A percentile compares a stretch with the other conserved stretches of the same genome.
Evolutionary conservation across 2,113 vertebrate genomes (phyloP).

Genomic region (Lycaon pictus): DNA sequence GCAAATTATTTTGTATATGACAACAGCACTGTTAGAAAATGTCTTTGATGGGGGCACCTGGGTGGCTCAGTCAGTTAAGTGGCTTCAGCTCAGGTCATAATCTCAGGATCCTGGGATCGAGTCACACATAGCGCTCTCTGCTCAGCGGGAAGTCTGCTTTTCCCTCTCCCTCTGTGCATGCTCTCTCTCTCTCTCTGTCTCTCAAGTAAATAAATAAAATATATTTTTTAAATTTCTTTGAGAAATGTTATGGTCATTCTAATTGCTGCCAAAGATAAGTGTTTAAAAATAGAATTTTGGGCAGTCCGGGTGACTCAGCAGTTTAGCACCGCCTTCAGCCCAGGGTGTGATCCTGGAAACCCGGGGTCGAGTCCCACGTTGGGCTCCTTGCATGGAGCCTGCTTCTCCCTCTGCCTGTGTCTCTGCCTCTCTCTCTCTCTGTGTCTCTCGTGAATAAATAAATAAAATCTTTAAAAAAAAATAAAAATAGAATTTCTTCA

Average conservation of each 20-base stretch:
- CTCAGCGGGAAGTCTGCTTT: neutral
- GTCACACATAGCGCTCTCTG: neutral
- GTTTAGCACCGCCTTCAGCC: no score
- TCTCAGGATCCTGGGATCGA: neutral
- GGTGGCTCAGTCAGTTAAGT: neutral
- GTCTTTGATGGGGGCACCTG: neutral
- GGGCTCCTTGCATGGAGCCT: no score
- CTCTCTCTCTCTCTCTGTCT: neutral
- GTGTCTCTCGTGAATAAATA: no score
- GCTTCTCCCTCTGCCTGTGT: no score
- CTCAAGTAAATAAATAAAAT: neutral
- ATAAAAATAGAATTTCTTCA: slow-evolving; percentile 47
- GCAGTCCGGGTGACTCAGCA: no score
- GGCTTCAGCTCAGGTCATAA: neutral
- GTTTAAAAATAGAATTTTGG: slow-evolving; percentile 45
- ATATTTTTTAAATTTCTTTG: neutral
- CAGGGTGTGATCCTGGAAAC: no score
- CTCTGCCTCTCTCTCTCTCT: no score
- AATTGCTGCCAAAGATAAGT: slow-evolving; percentile 48
- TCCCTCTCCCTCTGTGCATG: neutral
- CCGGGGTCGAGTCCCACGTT: no score
- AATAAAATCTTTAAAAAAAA: no score
- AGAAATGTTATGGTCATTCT: slow-evolving; percentile 2
- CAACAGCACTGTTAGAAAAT: slow-evolving; percentile 12
- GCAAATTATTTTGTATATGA: slow-evolving; percentile 50